phyloP scores from a whole-genome alignment of 1,140 invertebrate genomes.

The Carcinoscorpius rotundicauda region DNA sequence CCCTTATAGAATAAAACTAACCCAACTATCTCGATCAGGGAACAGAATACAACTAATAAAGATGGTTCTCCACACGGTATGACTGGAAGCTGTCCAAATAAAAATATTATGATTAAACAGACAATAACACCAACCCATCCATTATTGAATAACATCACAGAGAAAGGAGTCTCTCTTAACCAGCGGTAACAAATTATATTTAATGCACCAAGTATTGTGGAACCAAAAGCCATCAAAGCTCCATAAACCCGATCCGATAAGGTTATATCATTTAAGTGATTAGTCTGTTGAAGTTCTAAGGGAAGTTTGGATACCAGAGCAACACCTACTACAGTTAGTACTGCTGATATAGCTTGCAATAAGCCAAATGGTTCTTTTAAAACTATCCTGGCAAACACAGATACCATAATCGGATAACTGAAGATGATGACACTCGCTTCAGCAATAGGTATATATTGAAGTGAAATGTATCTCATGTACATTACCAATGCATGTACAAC shows the following conservation, averaged over 20 bases:
- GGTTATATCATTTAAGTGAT: too few relatives aligned
- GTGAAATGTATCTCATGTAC: too few relatives aligned
- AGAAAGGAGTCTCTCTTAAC: constrained; percentile 72
- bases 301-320: too few relatives aligned
- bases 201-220: constrained; percentile 75
- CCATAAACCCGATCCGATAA: constrained; percentile 40
- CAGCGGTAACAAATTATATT: constrained; percentile 72
- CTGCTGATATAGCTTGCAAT: too few relatives aligned
- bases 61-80: constrained; percentile 66
- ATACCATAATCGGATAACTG: too few relatives aligned
- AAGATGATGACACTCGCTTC: too few relatives aligned
- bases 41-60: constrained; percentile 54
- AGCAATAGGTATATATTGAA: too few relatives aligned
- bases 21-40: constrained; percentile 72
- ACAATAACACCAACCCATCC: constrained; percentile 69
- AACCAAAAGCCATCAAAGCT: constrained; percentile 63
- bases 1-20: constrained; percentile 70
- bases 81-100: constrained; percentile 63
- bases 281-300: background rate
- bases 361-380: too few relatives aligned
- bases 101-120: constrained; percentile 57
- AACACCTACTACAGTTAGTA: too few relatives aligned
- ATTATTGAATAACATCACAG: constrained; percentile 88
- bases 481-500: too few relatives aligned
- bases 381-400: too few relatives aligned